Base-by-base conservation (phyloP, 2,113 vertebrate genomes). In the Charadrius vociferus region DNA sequence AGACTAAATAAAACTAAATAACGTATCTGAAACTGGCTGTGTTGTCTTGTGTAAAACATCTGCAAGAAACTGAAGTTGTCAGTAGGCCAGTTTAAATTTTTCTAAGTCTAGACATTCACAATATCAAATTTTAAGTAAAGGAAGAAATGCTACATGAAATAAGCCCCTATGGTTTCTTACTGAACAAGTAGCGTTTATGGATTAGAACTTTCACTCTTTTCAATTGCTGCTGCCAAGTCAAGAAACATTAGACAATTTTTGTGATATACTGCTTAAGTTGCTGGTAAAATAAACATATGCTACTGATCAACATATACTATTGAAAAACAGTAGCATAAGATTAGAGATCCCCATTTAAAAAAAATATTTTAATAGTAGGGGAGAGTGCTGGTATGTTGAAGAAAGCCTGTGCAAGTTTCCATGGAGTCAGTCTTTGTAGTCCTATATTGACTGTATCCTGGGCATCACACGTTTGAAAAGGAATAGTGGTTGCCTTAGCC, bases 1-100 rank as follows among this genome's bases (percentile, higher is more conserved):
- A 92, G 39, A 55, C 66, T 74, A 91, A 88, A 55, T 36, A 70
- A 92, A 36, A 55, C 66, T 74, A 86, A 88, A 55, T 63, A 88
- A 52, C 1, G 1, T 62, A 43, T 81, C 43, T 77, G 14, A 85
- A 88, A 49, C 62, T 21, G 21, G 29, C 52, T 53, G 29, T 53
- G n/a, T 55, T 80, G 5, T 49, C 34, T 50, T 56, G 13, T 59
- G 37, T 39, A 71, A 92, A 88, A 58, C 61, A 81, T 62, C 45
- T 67, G 29, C 6, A 3, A 90, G 32, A 81, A 88, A 67, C n/a
- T n/a, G 3, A 85, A 86, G 30, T 8, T 93, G 15, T 55, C 47
- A 68, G n/a, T 70, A 55, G 6, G 10, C 62, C 27, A 43, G 22
- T 66, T 66, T 27, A 32, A 5, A 30, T 66, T 81, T 95, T 88